Conservation (phyloP, 2,797 vertebrate species). For the Prunella strophiata region DNA sequence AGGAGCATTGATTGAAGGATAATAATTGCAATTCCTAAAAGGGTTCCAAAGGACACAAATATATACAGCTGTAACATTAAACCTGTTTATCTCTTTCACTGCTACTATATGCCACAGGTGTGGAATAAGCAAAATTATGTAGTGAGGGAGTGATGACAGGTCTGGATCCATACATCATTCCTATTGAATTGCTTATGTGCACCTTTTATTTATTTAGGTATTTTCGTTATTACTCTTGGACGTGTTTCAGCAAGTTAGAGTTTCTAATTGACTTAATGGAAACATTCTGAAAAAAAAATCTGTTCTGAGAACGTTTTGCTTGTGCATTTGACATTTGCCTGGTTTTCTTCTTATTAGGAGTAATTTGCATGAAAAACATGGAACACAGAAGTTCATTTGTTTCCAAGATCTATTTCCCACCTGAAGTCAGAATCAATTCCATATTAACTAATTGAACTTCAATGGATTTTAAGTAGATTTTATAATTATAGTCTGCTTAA, state of each 20-base stretch:
- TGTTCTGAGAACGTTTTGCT: not conserved
- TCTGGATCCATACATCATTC: slow-evolving; percentile 15
- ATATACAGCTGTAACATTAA: not conserved
- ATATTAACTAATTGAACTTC: slow-evolving; percentile 24
- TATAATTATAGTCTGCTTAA: not conserved
- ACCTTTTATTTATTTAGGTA: slow-evolving; percentile 45
- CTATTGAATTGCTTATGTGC: slow-evolving; percentile 20
- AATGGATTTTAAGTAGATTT: slow-evolving; percentile 19
- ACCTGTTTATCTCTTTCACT: not conserved
- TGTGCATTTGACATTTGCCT: not conserved
- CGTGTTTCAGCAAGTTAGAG: slow-evolving; percentile 24
- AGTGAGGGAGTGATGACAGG: slow-evolving; percentile 28
- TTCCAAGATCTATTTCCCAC: slow-evolving; percentile 39
- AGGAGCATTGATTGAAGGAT: not conserved
- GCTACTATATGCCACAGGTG: slow-evolving; percentile 3
- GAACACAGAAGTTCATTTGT: not conserved
- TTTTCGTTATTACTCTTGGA: slow-evolving; percentile 43
- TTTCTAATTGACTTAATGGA: slow-evolving; percentile 55
- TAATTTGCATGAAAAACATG: slow-evolving; percentile 4
- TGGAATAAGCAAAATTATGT: slow-evolving; percentile 16
- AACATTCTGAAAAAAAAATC: not conserved
- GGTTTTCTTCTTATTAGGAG: slow-evolving; percentile 3
- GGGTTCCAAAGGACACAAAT: not conserved
- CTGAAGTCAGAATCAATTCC: slow-evolving; percentile 42
- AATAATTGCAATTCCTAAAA: not conserved